These are phyloP conservation scores for Pimephales promelas DNA, from an alignment of 2,113 vertebrate genomes.

Conservation along the genomic window DNA sequence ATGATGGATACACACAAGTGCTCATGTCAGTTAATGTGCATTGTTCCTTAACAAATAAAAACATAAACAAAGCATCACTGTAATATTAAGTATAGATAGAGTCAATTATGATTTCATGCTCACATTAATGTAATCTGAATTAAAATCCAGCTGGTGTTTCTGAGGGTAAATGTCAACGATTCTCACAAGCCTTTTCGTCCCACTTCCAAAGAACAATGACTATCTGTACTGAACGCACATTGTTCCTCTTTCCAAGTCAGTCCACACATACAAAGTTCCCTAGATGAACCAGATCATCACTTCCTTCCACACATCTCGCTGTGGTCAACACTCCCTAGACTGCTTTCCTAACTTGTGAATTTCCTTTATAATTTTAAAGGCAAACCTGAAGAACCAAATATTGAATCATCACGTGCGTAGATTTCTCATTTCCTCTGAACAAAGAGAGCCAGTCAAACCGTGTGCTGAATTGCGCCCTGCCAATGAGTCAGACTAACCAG, in stretches of 20 bases:
- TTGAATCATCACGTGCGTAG: neutral
- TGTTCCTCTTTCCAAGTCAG: neutral
- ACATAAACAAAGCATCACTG: neutral
- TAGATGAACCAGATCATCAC: neutral
- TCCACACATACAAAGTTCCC: neutral
- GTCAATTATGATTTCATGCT: neutral
- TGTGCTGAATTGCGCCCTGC: neutral
- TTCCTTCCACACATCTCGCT: neutral
- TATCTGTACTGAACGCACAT: neutral
- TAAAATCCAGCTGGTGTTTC: too few relatives aligned
- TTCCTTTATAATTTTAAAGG: neutral
- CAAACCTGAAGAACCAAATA: neutral
- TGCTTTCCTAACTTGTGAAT: neutral
- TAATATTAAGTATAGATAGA: neutral
- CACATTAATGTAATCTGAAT: too few relatives aligned
- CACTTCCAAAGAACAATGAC: neutral
- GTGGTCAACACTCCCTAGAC: neutral
- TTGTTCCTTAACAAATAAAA: too few relatives aligned
- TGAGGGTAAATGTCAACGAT: neutral
- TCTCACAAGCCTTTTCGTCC: neutral
- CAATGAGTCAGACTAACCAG: constrained; percentile 5
- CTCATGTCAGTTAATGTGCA: too few relatives aligned
- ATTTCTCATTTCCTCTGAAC: neutral
- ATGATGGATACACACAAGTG: too few relatives aligned
- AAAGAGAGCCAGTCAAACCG: neutral